phyloP scores from a whole-genome alignment of 1,140 invertebrate genomes.

The Drosophila auraria region DNA sequence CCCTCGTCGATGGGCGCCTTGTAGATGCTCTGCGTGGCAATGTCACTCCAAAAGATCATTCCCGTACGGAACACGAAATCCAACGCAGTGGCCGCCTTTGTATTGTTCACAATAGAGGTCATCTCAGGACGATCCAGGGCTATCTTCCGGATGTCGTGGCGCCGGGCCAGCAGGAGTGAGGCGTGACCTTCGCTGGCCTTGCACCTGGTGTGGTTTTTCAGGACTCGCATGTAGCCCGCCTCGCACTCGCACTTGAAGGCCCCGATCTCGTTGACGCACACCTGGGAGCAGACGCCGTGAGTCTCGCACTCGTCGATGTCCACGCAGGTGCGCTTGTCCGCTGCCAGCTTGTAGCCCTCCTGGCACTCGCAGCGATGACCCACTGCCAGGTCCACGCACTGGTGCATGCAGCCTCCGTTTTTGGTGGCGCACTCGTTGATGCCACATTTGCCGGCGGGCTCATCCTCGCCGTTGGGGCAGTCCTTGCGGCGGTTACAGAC shows the following conservation, averaged over 20 bases:
- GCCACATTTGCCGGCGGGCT: constrained; percentile 89
- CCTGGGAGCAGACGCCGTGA: constrained; percentile 95
- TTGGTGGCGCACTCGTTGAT: constrained; percentile 91
- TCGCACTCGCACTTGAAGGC: constrained; percentile 97
- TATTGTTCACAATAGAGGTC: constrained; percentile 94
- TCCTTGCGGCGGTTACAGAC: constrained; percentile 93
- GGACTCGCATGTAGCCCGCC: constrained; percentile 93
- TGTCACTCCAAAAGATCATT: constrained; percentile 98
- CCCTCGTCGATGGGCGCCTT: constrained; percentile 98
- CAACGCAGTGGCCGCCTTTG: constrained; percentile 93
- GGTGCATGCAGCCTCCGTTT: constrained; percentile 95
- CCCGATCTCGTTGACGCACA: constrained; percentile 95
- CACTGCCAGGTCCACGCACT: constrained; percentile 91
- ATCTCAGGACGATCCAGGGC: constrained; percentile 95
- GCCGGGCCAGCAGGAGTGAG: constrained; percentile 92
- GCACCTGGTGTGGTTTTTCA: constrained; percentile 92
- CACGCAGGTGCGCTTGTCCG: constrained; percentile 91
- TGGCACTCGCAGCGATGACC: constrained; percentile 92
- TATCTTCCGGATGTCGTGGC: constrained; percentile 95
- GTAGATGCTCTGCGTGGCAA: constrained; percentile 94
- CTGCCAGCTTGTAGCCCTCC: constrained; percentile 89
- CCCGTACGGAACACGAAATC: constrained; percentile 96
- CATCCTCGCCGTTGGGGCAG: constrained; percentile 93
- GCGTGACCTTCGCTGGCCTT: constrained; percentile 95
- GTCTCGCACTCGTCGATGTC: constrained; percentile 97